A percentile compares a stretch with the other conserved stretches of the same genome.
Conservation (phyloP, 2,888 invertebrate genomes). For the Rugalucina vietnamica region DNA sequence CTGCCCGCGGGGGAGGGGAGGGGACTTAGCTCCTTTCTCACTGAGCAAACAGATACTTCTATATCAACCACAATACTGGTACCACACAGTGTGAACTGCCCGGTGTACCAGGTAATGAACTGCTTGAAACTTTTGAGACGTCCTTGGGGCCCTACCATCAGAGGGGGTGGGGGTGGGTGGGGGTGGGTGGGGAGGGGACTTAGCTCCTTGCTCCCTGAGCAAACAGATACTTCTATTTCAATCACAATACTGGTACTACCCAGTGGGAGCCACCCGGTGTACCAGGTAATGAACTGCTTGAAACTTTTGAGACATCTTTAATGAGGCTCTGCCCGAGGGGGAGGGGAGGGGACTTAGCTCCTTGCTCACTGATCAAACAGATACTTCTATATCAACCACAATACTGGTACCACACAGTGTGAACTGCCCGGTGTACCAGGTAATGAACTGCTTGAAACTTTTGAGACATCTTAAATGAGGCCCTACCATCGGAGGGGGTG, state of each 20-base stretch:
- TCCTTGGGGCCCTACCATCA: too few relatives aligned
- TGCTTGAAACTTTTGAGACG: too few relatives aligned
- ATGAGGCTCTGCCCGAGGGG: too few relatives aligned
- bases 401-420: conserved; percentile 78
- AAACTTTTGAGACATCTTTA: too few relatives aligned
- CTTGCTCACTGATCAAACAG: conserved; percentile 74
- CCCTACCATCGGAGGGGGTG: too few relatives aligned
- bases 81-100: conserved; percentile 81
- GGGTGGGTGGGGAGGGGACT: too few relatives aligned
- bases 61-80: conserved; percentile 78
- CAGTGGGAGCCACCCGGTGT: conserved; percentile 77
- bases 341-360: too few relatives aligned
- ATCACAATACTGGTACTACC: conserved; percentile 77
- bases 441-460: too few relatives aligned
- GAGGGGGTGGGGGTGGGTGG: too few relatives aligned
- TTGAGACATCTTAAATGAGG: too few relatives aligned
- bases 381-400: conserved; percentile 81
- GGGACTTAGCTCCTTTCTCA: too few relatives aligned
- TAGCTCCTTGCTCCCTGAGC: conserved; percentile 74
- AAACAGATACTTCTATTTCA: conserved; percentile 79
- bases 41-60: conserved; percentile 78
- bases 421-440: conserved; percentile 69
- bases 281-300: conserved; percentile 35
- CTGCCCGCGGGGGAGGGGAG: too few relatives aligned
- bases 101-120: conserved; percentile 27